Conservation (phyloP, 2,797 vertebrate genomes). For the Darevskia mixta region DNA sequence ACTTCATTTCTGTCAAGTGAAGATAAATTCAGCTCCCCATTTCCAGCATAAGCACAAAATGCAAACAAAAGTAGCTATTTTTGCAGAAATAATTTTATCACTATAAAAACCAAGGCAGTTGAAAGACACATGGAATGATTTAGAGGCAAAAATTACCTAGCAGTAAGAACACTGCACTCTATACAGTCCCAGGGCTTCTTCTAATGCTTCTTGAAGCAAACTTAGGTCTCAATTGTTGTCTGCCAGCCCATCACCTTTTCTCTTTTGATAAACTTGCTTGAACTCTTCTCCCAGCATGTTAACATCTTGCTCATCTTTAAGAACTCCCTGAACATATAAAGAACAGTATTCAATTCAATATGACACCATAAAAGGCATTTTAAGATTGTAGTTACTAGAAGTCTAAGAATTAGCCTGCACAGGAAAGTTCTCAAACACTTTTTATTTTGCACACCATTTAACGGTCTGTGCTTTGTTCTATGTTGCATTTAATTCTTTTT, state of each 20-base stretch:
- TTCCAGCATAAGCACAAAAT: neutral
- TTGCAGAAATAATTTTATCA: neutral
- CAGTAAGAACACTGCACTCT: neutral
- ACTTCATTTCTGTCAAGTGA: neutral
- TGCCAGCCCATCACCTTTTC: conserved; percentile 61
- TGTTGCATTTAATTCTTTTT: neutral
- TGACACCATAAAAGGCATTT: neutral
- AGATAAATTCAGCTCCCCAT: neutral
- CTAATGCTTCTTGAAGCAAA: conserved; percentile 66
- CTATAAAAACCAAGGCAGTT: neutral
- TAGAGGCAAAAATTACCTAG: too few relatives aligned
- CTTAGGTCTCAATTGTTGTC: conserved; percentile 75
- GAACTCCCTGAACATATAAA: conserved; percentile 83
- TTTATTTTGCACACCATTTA: neutral
- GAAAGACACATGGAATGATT: neutral
- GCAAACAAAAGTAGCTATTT: neutral
- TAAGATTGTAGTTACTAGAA: too few relatives aligned
- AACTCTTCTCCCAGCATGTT: conserved; percentile 92
- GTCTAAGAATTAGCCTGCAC: too few relatives aligned
- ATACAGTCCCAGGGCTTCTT: conserved; percentile 74
- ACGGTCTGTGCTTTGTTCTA: too few relatives aligned
- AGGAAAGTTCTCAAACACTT: neutral
- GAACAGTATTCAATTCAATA: neutral
- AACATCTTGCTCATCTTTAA: conserved; percentile 86
- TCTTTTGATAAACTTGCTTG: conserved; percentile 82